A percentile compares a stretch with the other conserved stretches of the same genome.
phyloP scores from a whole-genome alignment of 2,113 vertebrate species.

The Micromys minutus region DNA sequence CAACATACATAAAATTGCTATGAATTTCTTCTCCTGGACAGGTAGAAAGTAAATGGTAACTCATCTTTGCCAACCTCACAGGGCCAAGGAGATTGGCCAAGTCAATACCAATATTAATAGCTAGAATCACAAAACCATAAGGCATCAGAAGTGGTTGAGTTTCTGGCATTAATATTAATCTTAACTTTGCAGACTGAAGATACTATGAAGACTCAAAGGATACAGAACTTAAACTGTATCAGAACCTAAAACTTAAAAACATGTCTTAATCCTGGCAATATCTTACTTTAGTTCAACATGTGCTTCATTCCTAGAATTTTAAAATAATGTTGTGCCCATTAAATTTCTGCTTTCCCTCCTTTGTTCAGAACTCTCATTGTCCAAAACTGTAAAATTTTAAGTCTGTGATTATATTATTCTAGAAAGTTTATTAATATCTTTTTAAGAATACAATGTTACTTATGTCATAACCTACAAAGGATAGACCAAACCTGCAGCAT shows the following conservation, averaged over 20 bases:
- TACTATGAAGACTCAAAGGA: not conserved
- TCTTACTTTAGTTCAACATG: not conserved
- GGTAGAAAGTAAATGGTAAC: not conserved
- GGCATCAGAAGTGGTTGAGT: not conserved
- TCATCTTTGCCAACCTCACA: not conserved
- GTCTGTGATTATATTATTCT: not conserved
- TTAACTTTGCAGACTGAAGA: not conserved
- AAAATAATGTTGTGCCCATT: not conserved
- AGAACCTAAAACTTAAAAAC: not conserved
- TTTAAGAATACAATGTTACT: not conserved
- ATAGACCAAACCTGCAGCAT: not conserved
- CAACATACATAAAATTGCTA: not conserved
- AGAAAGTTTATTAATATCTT: not conserved
- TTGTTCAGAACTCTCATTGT: slow-evolving; percentile 1
- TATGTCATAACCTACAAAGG: not conserved
- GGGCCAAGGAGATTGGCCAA: not conserved
- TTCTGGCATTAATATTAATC: not conserved
- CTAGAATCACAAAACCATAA: not conserved
- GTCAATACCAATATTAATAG: not conserved
- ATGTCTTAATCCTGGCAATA: not conserved
- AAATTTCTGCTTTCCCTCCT: not conserved
- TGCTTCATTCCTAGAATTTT: slow-evolving; percentile 5
- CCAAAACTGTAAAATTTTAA: not conserved
- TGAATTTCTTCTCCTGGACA: slow-evolving; percentile 13
- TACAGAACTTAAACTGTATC: not conserved